Evolutionary conservation across 2,113 vertebrate genomes (phyloP).

Genomic region (Crocuta crocuta): DNA sequence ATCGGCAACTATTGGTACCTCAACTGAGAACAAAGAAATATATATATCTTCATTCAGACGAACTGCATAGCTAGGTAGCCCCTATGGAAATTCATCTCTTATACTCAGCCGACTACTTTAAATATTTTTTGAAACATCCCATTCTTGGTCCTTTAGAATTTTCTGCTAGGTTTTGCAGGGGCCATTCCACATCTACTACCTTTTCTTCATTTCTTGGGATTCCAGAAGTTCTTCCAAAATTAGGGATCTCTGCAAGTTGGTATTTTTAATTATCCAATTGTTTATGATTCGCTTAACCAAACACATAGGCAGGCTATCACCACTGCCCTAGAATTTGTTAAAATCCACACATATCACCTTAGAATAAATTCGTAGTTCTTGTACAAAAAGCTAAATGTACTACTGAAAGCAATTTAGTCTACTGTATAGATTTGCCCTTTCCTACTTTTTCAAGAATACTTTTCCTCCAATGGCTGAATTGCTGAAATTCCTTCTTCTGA

Average conservation of each 20-base stretch:
- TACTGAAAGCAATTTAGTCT: neutral
- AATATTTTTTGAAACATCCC: neutral
- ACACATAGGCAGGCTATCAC: neutral
- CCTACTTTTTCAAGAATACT: neutral
- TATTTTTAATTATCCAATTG: neutral
- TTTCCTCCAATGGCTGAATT: neutral
- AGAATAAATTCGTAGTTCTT: neutral
- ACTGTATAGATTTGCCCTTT: neutral
- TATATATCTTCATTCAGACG: neutral
- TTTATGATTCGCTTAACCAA: neutral
- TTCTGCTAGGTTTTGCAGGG: neutral
- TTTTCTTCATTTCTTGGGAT: neutral
- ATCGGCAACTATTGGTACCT: neutral
- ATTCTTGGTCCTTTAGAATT: neutral
- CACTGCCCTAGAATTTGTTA: neutral
- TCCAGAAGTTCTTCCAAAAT: neutral
- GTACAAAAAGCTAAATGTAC: neutral
- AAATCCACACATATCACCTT: neutral
- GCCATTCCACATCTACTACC: neutral
- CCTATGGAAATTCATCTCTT: constrained; percentile 20
- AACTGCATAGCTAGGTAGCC: neutral
- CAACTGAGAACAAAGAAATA: neutral
- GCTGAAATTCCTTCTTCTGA: neutral
- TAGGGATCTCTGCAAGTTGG: neutral
- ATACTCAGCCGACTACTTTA: neutral